A percentile compares a stretch with the other conserved stretches of the same genome.
phyloP scores from a whole-genome alignment of 2,113 vertebrate genomes.

The Zapornia atra region DNA sequence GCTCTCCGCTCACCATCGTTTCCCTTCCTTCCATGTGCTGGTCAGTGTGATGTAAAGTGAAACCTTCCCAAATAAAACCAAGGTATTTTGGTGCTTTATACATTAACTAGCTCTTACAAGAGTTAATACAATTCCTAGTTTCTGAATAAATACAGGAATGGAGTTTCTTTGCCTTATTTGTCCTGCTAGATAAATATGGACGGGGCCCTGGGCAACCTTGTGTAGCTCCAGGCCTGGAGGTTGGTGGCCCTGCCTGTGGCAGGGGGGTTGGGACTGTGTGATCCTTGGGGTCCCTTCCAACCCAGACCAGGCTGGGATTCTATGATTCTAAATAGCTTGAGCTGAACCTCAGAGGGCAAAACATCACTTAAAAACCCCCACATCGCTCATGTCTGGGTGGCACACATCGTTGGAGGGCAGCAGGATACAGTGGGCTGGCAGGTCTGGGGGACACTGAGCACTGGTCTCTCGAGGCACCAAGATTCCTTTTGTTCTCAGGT shows the following conservation, averaged over 20 bases:
- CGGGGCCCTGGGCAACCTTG: too few species aligned
- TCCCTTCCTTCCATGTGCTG: neutral
- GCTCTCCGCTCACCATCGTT: fast-evolving
- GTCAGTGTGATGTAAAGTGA: neutral
- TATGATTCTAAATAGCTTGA: neutral
- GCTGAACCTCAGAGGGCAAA: neutral
- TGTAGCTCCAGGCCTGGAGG: too few species aligned
- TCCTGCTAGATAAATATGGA: neutral
- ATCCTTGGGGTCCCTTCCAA: too few species aligned
- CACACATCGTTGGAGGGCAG: neutral
- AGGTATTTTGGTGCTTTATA: neutral
- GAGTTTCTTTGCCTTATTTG: neutral
- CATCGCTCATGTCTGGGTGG: fast-evolving
- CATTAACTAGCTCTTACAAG: neutral
- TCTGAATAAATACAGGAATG: neutral
- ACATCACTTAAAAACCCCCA: neutral
- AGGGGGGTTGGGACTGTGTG: too few species aligned
- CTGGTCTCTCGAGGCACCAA: neutral
- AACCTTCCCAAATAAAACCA: neutral
- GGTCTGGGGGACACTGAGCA: neutral
- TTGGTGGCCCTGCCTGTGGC: too few species aligned
- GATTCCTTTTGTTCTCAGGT: neutral
- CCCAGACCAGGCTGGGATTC: too few species aligned
- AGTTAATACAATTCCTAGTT: neutral
- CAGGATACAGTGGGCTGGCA: neutral